phyloP scores from a whole-genome alignment of 2,888 invertebrate genomes.

The Tachina grossa region DNA sequence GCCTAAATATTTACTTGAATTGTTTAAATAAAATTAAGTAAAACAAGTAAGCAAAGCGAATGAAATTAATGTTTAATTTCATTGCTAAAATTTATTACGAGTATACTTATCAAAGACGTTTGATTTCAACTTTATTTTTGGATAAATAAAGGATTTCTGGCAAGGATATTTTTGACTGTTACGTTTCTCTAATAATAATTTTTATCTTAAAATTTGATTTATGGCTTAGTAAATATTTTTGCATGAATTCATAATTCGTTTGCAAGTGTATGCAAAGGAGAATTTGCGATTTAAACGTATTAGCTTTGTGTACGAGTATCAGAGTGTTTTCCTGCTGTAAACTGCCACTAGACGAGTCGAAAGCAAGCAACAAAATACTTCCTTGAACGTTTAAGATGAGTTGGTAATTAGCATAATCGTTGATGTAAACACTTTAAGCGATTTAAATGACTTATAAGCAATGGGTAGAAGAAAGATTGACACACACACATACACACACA shows the following conservation, averaged over 20 bases:
- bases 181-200: not conserved
- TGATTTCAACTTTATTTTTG: not conserved
- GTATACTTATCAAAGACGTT: not conserved
- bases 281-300: conserved; percentile 2
- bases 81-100: conserved; percentile 8
- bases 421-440: conserved; percentile 37
- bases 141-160: not conserved
- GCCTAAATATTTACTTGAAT: not conserved
- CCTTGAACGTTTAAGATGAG: conserved; percentile 24
- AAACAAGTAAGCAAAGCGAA: not conserved
- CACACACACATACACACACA: too few relatives aligned
- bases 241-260: conserved; percentile 1
- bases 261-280: not conserved
- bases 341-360: not conserved
- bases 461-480: not conserved
- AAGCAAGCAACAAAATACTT: conserved; percentile 27
- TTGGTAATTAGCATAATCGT: conserved; percentile 49
- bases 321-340: not conserved
- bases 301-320: not conserved
- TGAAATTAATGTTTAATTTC: conserved; percentile 22
- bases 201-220: not conserved
- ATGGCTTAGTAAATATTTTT: not conserved
- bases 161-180: not conserved
- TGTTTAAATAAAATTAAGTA: not conserved
- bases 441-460: conserved; percentile 44